Evolutionary conservation across 2,113 vertebrate genomes (phyloP).

Genomic region (Oryzias woworae): DNA sequence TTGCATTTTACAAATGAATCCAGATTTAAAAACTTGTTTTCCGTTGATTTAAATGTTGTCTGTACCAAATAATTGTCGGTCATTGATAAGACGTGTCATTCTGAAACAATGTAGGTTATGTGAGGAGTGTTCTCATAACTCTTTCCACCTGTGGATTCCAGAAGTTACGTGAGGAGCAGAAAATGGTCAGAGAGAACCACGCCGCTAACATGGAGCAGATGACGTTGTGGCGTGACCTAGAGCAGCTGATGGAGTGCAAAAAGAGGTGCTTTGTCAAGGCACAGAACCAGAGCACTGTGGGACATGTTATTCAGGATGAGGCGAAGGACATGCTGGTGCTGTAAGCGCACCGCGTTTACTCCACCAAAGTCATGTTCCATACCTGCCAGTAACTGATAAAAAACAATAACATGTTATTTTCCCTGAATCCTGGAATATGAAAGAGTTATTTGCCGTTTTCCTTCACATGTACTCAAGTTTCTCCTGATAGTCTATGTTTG

Average conservation of each 20-base stretch:
- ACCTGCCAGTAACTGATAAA: not conserved
- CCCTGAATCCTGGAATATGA: not conserved
- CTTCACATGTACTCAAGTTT: not conserved
- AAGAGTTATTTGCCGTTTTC: not conserved
- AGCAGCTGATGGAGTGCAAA: conserved; percentile 92
- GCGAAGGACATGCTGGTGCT: conserved; percentile 91
- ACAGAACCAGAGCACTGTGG: conserved; percentile 84
- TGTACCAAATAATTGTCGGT: too few relatives aligned
- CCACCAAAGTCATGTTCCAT: not conserved
- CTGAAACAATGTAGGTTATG: not conserved
- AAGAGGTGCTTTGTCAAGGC: conserved; percentile 88
- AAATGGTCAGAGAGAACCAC: conserved; percentile 88
- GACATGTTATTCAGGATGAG: conserved; percentile 92
- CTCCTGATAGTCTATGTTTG: conserved; percentile 7
- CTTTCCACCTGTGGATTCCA: conserved; percentile 55
- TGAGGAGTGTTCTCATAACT: not conserved
- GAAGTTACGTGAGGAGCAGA: conserved; percentile 94
- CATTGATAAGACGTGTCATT: not conserved
- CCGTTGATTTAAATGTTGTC: too few relatives aligned
- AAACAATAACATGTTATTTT: too few relatives aligned
- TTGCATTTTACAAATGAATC: not conserved
- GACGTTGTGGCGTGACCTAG: conserved; percentile 94
- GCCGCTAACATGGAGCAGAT: conserved; percentile 92
- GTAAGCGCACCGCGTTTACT: conserved; percentile 60
- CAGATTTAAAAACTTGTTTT: too few relatives aligned